Evolutionary conservation across 2,797 vertebrate species (phyloP), one percentile per base, ranked within the genome.

Genomic region (Galagoides demidoff): DNA sequence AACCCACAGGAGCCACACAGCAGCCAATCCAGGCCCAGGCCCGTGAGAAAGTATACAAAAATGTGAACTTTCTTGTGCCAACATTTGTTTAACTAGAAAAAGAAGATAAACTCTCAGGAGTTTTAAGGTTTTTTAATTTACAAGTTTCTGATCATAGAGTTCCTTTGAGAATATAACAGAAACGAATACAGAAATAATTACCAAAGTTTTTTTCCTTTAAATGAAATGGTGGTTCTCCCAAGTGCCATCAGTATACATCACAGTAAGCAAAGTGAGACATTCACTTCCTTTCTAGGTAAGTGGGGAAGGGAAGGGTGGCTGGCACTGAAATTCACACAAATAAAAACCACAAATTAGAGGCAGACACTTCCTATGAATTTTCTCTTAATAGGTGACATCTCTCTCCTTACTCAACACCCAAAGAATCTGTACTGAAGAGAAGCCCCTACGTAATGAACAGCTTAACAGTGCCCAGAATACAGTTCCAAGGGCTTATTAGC

Each of bases 101-200:
- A 68, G 9, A 59, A 34, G 14, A 59, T 70, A 78, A 61, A 89
- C 31, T 78, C 61, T 66, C 43, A 10, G 25, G 25, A 43, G 52
- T 81, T 90, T 90, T 73, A 90, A 59, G 43, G 29, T 39, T 52
- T 61, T 85, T 29, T 4, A 79, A 74, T 45, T 92, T 84, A 55
- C 17, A 63, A 74, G 25, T 17, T 79, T 82, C 61, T 88, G 61
- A 85, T 59, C 11, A 45, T 71, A 66, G 25, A 49, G 49, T 93
- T 39, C 43, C 55, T 76, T 64, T 68, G 68, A 59, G 19, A 84
- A 70, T 49, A 81, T 20, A 93, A 31, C 29, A 82, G 63, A 37
- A 89, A 85, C 25, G 63, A 57, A 94, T 6, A 94, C 11, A 68
- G 63, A 43, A 68, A 16, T 71, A 78, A 89, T 25, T 45, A 71